Base-by-base conservation (phyloP, 2,113 vertebrate species). In the Leptobrachium ailaonicum region DNA sequence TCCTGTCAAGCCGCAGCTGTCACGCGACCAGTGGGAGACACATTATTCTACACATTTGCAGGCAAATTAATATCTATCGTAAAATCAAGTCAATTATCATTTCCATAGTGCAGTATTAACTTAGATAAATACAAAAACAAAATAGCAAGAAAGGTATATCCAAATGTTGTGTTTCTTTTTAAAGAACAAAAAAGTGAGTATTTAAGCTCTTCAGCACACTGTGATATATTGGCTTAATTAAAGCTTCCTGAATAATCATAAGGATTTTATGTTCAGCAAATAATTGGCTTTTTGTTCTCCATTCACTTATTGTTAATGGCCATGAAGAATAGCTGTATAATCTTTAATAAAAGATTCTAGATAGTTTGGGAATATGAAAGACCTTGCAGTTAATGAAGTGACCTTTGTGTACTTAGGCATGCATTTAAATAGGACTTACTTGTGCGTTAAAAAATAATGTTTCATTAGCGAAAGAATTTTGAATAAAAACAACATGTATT, bases 201-300 rank as follows among this genome's bases (percentile, higher is more conserved):
- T 67, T 85, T 87, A 86, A 83, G 86, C 82, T 83, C 72, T 85
- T 76, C 87, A 87, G 82, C 86, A 83, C 72, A 88, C 84, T 73
- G 70, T 92, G 89, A 90, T 92, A 86, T 92, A 95, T 92, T 90
- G 87, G 86, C 94, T 95, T 95, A 95, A 95, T 95, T 94, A 94
- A 93, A 91, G 87, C 89, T 89, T 87, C 86, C 74, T 81, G 88
- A 93, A 93, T 93, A 90, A 92, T 90, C 88, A 88, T 92, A 92
- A 91, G 86, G 88, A 91, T 94, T 95, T 94, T 85, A 92, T 87
- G 88, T 83, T 84, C 76, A 85, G 86, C 72, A 92, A 88, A 89
- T 94, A 96, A 95, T 91, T 91, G 86, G 87, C 82, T 84, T 91
- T 90, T 88, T 88, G 78, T 87, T 87, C 84, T 88, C 80, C 47